These are phyloP conservation scores for Bibio marci DNA, from an alignment of 2,888 invertebrate genomes.

Conservation along the genomic window DNA sequence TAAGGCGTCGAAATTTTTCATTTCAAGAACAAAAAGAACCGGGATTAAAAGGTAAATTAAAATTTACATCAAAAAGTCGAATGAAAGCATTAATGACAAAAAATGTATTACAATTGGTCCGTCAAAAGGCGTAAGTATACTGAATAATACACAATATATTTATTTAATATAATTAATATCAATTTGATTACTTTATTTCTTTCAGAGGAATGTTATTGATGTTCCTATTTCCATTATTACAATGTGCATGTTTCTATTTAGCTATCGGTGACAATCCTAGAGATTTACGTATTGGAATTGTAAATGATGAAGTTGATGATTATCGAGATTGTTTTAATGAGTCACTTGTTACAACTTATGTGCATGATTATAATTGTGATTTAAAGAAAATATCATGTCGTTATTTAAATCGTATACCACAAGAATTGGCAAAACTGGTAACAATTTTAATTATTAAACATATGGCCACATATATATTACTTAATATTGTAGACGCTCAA, in stretches of 20 bases:
- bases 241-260: constrained; percentile 61
- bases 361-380: constrained; percentile 28
- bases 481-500: no score
- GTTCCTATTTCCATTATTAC: constrained; percentile 62
- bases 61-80: constrained; percentile 28
- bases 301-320: constrained; percentile 53
- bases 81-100: constrained; percentile 50
- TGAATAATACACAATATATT: background rate
- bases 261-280: constrained; percentile 64
- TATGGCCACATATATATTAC: no score
- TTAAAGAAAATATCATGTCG: constrained; percentile 42
- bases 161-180: background rate
- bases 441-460: no score
- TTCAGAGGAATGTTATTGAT: constrained; percentile 68
- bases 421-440: constrained; percentile 4
- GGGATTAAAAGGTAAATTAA: constrained; percentile 16
- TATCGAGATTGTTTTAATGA: constrained; percentile 27
- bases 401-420: constrained; percentile 35
- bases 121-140: constrained; percentile 48
- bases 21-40: constrained; percentile 4
- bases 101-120: constrained; percentile 47
- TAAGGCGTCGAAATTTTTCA: constrained; percentile 1
- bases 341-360: constrained; percentile 26
- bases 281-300: constrained; percentile 53
- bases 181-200: constrained; percentile 13